Percentiles rank a stretch among this genome's conserved stretches.
Evolutionary conservation across 2,888 invertebrate genomes (phyloP).

Genomic region (Drosophila gaucha): DNA sequence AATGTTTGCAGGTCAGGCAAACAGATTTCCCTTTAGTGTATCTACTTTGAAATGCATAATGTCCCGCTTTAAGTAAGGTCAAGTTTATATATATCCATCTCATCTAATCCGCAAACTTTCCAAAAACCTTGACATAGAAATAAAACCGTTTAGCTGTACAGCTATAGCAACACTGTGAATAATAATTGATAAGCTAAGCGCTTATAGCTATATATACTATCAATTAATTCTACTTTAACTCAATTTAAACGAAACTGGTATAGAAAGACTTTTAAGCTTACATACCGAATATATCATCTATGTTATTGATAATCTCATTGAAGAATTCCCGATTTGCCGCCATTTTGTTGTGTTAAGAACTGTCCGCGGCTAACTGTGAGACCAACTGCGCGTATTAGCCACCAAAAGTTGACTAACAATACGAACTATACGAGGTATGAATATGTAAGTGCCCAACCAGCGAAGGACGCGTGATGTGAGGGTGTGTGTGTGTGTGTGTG

Average conservation of each 20-base stretch:
- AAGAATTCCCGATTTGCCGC: conserved; percentile 80
- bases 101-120: neutral
- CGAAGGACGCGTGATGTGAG: conserved; percentile 37
- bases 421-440: conserved; percentile 9
- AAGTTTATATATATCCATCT: too few relatives aligned
- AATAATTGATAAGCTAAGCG: neutral
- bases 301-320: conserved; percentile 81
- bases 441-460: conserved; percentile 27
- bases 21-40: too few relatives aligned
- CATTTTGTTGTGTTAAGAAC: conserved; percentile 40
- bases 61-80: too few relatives aligned
- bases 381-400: conserved; percentile 46
- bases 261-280: conserved; percentile 21
- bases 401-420: conserved; percentile 53
- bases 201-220: neutral
- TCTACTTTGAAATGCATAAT: too few relatives aligned
- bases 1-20: too few relatives aligned
- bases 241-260: neutral
- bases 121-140: too few relatives aligned
- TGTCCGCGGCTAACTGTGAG: conserved; percentile 30
- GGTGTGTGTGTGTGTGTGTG: conserved; percentile 18
- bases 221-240: neutral
- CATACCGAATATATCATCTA: conserved; percentile 83
- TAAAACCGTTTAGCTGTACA: neutral
- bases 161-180: neutral